A percentile compares a stretch with the other conserved stretches of the same genome.
These are phyloP conservation scores for Tetragnatha versicolor DNA, from an alignment of 1,140 invertebrate species.

Conservation along the genomic window DNA sequence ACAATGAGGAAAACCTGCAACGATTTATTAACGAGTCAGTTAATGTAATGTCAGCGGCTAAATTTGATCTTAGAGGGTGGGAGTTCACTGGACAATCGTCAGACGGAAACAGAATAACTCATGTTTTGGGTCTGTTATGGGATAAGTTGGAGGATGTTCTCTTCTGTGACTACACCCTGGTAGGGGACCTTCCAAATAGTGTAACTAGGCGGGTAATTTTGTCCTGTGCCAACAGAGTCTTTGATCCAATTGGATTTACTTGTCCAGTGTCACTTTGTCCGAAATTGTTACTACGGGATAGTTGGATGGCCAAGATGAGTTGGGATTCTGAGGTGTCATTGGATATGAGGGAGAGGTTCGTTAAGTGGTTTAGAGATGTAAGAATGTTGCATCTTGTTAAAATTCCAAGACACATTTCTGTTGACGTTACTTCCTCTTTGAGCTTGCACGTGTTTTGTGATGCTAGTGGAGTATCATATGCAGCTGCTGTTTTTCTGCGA, in stretches of 20 bases:
- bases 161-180: background rate
- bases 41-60: background rate
- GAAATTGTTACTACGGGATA: background rate
- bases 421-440: background rate
- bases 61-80: background rate
- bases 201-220: background rate
- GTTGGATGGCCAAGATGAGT: background rate
- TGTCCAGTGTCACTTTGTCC: background rate
- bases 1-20: background rate
- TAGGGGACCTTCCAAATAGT: background rate
- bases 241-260: background rate
- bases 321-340: background rate
- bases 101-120: background rate
- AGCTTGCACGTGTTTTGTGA: conserved; percentile 7
- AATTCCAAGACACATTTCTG: background rate
- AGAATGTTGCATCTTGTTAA: background rate
- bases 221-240: background rate
- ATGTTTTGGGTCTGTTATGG: background rate
- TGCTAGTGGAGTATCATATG: background rate
- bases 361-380: background rate
- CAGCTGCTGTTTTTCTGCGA: background rate
- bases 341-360: background rate
- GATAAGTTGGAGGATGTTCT: background rate
- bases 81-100: background rate
- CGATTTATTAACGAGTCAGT: background rate